Evolutionary conservation across 2,888 invertebrate genomes (phyloP).

Genomic region (Mythimna impura): DNA sequence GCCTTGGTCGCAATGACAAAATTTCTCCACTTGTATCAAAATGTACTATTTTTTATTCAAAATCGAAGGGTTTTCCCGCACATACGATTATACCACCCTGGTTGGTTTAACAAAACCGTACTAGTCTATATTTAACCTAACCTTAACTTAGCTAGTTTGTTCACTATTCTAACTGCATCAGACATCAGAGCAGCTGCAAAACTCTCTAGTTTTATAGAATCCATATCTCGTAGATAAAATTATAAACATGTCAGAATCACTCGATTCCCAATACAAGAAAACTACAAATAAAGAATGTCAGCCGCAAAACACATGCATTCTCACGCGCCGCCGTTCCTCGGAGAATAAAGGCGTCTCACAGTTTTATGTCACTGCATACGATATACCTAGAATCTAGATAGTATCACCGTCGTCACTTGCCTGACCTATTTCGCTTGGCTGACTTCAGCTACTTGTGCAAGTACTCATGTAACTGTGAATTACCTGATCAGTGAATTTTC

Average conservation of each 20-base stretch:
- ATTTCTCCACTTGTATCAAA: too few relatives aligned
- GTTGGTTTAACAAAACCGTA: too few relatives aligned
- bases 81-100: too few relatives aligned
- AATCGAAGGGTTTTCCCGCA: too few relatives aligned
- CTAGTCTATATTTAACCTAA: too few relatives aligned
- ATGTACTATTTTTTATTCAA: too few relatives aligned
- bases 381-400: slow-evolving; percentile 17
- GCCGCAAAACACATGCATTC: slow-evolving; percentile 3
- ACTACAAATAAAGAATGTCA: neutral
- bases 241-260: neutral
- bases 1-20: too few relatives aligned
- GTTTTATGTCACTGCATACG: slow-evolving; percentile 30
- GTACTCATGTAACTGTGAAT: slow-evolving; percentile 35
- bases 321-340: neutral
- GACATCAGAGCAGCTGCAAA: too few relatives aligned
- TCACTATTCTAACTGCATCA: too few relatives aligned
- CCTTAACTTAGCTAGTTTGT: too few relatives aligned
- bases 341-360: slow-evolving; percentile 26
- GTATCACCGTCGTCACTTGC: slow-evolving; percentile 55
- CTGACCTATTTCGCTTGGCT: slow-evolving; percentile 62
- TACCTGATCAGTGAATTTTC: slow-evolving; percentile 26
- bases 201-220: too few relatives aligned
- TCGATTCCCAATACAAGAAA: neutral
- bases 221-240: too few relatives aligned
- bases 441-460: slow-evolving; percentile 48